Evolutionary conservation across 2,797 vertebrate genomes (phyloP).

Genomic region (Pseudochirops cupreus): DNA sequence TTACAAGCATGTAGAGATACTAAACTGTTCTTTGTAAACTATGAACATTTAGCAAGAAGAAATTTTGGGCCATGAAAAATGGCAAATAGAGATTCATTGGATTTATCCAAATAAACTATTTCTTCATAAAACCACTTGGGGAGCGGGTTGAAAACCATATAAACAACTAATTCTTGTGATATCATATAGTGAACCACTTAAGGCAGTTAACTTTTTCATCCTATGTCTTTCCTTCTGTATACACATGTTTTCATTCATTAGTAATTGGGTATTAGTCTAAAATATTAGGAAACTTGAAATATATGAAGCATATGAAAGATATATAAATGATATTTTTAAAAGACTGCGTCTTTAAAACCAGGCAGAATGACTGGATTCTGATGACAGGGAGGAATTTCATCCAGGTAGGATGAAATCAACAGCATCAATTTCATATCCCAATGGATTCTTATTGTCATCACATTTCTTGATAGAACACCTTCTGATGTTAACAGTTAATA

Average conservation of each 20-base stretch:
- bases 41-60: neutral
- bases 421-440: neutral
- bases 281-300: constrained; percentile 12
- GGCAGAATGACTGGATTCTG: constrained; percentile 39
- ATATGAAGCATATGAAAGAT: constrained; percentile 17
- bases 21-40: neutral
- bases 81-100: neutral
- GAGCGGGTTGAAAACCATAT: neutral
- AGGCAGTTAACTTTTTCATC: neutral
- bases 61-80: neutral
- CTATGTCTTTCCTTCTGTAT: neutral
- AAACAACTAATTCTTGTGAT: neutral
- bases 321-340: constrained; percentile 8
- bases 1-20: neutral
- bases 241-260: constrained; percentile 20
- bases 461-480: neutral
- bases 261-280: constrained; percentile 24
- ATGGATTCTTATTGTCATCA: neutral
- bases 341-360: constrained; percentile 30
- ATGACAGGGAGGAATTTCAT: neutral
- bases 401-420: neutral
- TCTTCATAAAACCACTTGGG: neutral
- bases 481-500: neutral
- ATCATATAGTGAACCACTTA: neutral
- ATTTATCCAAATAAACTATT: neutral